phyloP scores from a whole-genome alignment of 2,113 vertebrate species.

The Thunnus maccoyii region DNA sequence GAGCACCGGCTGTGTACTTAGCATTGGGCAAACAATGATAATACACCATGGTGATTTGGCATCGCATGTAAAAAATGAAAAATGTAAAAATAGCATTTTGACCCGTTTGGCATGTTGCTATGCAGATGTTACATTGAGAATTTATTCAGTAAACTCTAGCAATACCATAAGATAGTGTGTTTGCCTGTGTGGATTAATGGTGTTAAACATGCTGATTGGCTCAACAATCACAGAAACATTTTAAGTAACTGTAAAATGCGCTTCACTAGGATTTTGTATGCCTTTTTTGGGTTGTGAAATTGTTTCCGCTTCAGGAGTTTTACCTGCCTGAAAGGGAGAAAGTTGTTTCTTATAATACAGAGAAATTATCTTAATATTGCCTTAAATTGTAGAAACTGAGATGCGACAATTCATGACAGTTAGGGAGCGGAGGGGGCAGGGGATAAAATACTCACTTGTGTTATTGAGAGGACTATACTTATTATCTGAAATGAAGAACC shows the following conservation, averaged over 20 bases:
- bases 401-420: not conserved
- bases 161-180: not conserved
- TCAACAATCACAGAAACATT: not conserved
- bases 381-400: not conserved
- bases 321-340: no score
- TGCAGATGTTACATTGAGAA: not conserved
- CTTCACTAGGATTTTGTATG: not conserved
- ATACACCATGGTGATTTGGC: constrained; percentile 55
- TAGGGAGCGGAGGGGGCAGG: no score
- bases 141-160: not conserved
- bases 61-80: constrained; percentile 22
- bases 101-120: constrained; percentile 33
- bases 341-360: no score
- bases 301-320: not conserved
- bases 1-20: constrained; percentile 58
- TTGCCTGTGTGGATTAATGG: not conserved
- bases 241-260: not conserved
- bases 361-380: not conserved
- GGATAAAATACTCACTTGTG: not conserved
- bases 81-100: constrained; percentile 50
- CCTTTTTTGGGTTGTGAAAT: not conserved
- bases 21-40: constrained; percentile 57
- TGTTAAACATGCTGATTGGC: not conserved
- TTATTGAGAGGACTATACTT: constrained; percentile 35
- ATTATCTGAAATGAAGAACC: constrained; percentile 45